Percentiles rank a stretch among this genome's conserved stretches.
These are phyloP conservation scores for Diadumene lineata DNA, from an alignment of 92 coral and sea anemone genomes.

Conservation along the genomic window DNA sequence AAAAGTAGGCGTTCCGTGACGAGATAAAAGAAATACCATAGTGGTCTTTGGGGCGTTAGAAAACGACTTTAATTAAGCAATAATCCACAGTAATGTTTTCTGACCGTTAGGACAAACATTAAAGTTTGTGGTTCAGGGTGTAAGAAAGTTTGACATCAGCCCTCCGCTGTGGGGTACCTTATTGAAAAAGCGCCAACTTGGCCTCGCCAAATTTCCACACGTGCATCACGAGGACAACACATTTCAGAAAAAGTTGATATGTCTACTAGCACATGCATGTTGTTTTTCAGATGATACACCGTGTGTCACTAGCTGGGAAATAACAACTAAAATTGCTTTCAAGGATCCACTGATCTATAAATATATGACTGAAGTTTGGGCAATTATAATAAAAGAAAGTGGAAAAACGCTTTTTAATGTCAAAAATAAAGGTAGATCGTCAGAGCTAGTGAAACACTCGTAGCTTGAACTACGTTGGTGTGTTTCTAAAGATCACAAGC, in stretches of 20 bases:
- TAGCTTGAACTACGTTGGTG: too few relatives aligned
- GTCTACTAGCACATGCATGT: background rate
- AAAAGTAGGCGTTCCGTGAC: background rate
- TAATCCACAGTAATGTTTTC: background rate
- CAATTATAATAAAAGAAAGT: too few relatives aligned
- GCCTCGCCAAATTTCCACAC: background rate
- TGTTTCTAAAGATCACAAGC: too few relatives aligned
- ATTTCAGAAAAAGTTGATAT: background rate
- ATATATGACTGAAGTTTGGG: too few relatives aligned
- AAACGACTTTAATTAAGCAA: too few relatives aligned
- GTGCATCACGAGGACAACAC: background rate
- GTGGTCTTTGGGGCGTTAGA: background rate
- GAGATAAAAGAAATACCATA: background rate
- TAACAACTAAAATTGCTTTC: background rate
- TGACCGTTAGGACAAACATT: background rate
- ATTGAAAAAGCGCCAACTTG: background rate
- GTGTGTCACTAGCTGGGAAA: background rate
- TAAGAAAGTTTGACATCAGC: background rate
- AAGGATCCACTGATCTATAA: background rate
- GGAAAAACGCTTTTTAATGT: background rate
- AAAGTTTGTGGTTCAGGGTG: background rate
- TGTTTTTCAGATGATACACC: background rate
- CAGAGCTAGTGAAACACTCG: too few relatives aligned
- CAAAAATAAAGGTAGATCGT: background rate
- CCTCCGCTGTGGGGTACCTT: background rate